Percentiles rank a stretch among this genome's conserved stretches.
Conservation (phyloP, 1,140 invertebrate genomes). For the Drosophila setifemur region DNA sequence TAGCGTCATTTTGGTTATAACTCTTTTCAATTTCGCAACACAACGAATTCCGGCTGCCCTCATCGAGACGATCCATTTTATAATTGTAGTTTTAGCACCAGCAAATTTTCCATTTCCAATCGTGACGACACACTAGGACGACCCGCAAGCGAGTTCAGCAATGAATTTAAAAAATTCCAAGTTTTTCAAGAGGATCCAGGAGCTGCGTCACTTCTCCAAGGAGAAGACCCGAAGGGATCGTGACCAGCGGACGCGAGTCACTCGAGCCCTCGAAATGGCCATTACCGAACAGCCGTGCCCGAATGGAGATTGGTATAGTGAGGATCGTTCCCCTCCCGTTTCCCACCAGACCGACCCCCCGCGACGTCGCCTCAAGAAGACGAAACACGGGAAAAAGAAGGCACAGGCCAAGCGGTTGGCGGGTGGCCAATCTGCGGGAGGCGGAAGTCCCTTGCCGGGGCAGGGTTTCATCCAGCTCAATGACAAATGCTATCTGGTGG, state of each 20-base stretch:
- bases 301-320: constrained; percentile 39
- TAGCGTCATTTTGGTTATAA: constrained; percentile 45
- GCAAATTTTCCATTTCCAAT: constrained; percentile 34
- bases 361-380: constrained; percentile 21
- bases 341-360: not conserved
- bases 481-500: constrained; percentile 61
- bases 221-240: constrained; percentile 65
- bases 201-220: constrained; percentile 69
- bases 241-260: constrained; percentile 33
- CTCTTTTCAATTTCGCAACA: constrained; percentile 30
- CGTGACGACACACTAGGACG: not conserved
- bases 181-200: constrained; percentile 78
- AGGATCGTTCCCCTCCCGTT: not conserved
- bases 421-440: not conserved
- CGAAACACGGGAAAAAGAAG: not conserved
- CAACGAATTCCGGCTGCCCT: constrained; percentile 17
- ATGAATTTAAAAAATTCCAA: constrained; percentile 82
- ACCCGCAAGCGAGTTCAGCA: constrained; percentile 12
- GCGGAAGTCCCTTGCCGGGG: not conserved
- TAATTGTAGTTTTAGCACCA: constrained; percentile 19
- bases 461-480: constrained; percentile 66
- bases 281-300: constrained; percentile 36
- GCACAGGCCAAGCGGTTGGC: not conserved
- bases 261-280: constrained; percentile 54
- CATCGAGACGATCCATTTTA: constrained; percentile 8